Base-by-base conservation (phyloP, 2,113 vertebrate species). In the Lepisosteus osseus region DNA sequence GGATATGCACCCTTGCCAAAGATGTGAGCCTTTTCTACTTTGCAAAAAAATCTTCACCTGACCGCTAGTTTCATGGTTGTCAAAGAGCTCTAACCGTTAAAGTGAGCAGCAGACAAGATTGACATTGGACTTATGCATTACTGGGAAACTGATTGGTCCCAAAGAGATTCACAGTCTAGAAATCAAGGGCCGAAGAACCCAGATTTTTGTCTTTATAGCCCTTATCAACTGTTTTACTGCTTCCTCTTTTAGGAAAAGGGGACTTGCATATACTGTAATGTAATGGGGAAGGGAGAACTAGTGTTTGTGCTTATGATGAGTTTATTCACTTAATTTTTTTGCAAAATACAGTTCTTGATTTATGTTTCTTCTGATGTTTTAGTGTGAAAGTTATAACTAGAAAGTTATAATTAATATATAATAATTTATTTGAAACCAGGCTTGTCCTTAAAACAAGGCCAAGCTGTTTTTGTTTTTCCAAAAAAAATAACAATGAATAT, bases 81-180 rank as follows among this genome's bases (percentile, higher is more conserved):
- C 56, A 59, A 6, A 78, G 72, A 72, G 73, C 71, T 78, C 56
- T 45, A 68, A 71, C 17, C 5, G 64, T n/a, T 75, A 69, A 59
- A 59, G 56, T 6, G 7, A 11, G 13, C n/a, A 76, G 68, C 72
- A 70, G 62, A 72, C 73, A 59, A 54, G 54, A 70, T 61, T 71
- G 61, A 75, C 61, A 70, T 79, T 75, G 77, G 69, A 77, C 40
- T 40, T 61, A 68, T 65, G 78, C 77, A 86, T 83, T 83, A 83
- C 71, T 68, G 56, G 75, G 67, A 55, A 69, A 71, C 78, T 85
- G 84, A 86, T 84, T 89, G 84, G 85, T 86, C 84, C 84, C 84
- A 81, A 69, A 68, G 87, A 84, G 84, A 83, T 79, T 84, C 81
- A 59, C 61, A 41, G 13, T 59, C 47, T 51, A 17, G 68, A 83